Evolutionary conservation across 2,797 vertebrate genomes (phyloP).

Genomic region (Acropternis orthonyx): DNA sequence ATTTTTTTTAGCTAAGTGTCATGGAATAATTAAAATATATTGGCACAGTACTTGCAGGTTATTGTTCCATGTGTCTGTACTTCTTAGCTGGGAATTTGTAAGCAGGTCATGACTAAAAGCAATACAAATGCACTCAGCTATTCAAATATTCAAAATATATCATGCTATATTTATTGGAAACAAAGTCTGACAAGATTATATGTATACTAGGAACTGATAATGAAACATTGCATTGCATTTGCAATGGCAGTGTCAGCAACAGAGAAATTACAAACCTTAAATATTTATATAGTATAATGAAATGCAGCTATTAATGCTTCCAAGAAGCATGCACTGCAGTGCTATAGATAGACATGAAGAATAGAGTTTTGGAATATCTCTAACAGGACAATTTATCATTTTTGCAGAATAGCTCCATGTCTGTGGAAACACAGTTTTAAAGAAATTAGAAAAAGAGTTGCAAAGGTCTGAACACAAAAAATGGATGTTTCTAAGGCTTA

Average conservation of each 20-base stretch:
- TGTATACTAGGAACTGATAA: constrained; percentile 68
- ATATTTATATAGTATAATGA: constrained; percentile 77
- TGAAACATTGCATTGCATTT: constrained; percentile 67
- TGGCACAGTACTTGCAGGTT: constrained; percentile 47
- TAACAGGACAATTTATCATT: constrained; percentile 69
- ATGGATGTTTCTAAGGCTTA: constrained; percentile 32
- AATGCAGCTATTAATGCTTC: constrained; percentile 73
- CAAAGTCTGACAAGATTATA: constrained; percentile 76
- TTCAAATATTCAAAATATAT: constrained; percentile 77
- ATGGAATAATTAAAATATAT: constrained; percentile 76
- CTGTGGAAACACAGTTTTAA: constrained; percentile 36
- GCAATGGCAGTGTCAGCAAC: constrained; percentile 66
- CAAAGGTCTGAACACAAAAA: constrained; percentile 37
- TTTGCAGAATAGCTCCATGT: constrained; percentile 61
- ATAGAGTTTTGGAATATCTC: constrained; percentile 57
- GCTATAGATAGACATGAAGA: constrained; percentile 69
- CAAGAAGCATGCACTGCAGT: constrained; percentile 51
- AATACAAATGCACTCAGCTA: constrained; percentile 61
- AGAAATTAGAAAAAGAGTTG: constrained; percentile 44
- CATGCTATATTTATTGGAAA: constrained; percentile 74
- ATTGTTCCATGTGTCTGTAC: constrained; percentile 70
- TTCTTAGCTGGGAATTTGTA: constrained; percentile 70
- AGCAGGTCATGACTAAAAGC: constrained; percentile 71
- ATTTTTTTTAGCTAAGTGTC: constrained; percentile 64
- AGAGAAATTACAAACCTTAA: constrained; percentile 75